Base-by-base conservation (phyloP, 2,888 invertebrate genomes). In the Orthosia gracilis region DNA sequence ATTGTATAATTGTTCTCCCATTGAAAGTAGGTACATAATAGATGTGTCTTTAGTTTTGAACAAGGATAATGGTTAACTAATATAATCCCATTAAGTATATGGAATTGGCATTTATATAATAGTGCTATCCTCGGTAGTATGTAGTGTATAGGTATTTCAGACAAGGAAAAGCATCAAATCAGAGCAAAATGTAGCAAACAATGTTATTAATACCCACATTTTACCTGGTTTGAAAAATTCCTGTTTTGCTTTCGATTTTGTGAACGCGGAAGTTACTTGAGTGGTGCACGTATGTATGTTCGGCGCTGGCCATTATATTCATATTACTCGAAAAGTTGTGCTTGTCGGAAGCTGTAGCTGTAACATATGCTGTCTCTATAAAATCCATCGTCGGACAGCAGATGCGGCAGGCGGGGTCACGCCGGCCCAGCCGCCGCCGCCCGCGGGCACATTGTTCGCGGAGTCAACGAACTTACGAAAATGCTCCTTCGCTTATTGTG, bases 381-480 rank as follows among this genome's bases (percentile, higher is more conserved):
- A 93, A 93, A 94, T 92, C 89, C 91, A 93, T 92, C 91, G 89
- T 92, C 91, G 91, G 87, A 86, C 89, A 93, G 93, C 94, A 95
- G 94, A 94, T 94, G 94, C 91, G 92, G 88, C 91, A 89, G 91
- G 90, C 91, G 90, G 91, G 89, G 89, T 89, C 91, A 89, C 85
- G 86, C 80, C 89, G 88, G 73, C 87, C 87, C 88, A 85, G 86
- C 88, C 85, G 89, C 88, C 87, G 92, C 92, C 87, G 92, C 92
- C 91, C 92, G 92, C 91, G 89, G 91, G 89, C 92, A 93, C 94
- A 94, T 95, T 95, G 95, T 94, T 94, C 92, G 92, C 91, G 88
- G 89, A 94, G 96, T 96, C 96, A 95, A 93, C 93, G 96, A 96
- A 95, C 96, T 94, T 92, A 93, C 96, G 88, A 96, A 96, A 96